Evolutionary conservation across 2,888 invertebrate species (phyloP).

Genomic region (Trisateles emortualis): DNA sequence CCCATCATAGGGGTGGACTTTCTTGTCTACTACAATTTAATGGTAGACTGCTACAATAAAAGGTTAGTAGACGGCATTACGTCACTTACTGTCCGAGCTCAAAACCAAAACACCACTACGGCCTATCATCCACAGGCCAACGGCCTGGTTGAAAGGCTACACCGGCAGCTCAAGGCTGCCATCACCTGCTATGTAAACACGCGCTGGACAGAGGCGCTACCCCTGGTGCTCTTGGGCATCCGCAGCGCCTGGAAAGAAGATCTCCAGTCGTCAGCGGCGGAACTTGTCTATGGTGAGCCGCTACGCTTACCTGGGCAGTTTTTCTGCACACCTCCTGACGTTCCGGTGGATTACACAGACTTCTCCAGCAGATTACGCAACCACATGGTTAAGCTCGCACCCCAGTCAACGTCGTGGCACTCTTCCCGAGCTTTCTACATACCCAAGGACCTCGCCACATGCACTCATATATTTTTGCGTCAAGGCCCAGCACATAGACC

Average conservation of each 20-base stretch:
- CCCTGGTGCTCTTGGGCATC: constrained; percentile 22
- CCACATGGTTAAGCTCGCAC: constrained; percentile 1
- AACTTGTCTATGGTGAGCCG: background rate
- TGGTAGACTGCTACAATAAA: constrained; percentile 16
- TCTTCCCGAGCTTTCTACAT: constrained; percentile 18
- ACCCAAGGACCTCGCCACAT: constrained; percentile 28
- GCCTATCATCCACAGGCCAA: constrained; percentile 44
- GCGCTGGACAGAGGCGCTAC: constrained; percentile 1
- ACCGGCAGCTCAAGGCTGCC: constrained; percentile 34
- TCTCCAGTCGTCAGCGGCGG: constrained; percentile 44
- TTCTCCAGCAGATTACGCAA: background rate
- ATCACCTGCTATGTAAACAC: constrained; percentile 49
- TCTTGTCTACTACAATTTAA: no score
- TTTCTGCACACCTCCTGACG: background rate
- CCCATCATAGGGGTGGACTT: constrained; percentile 45
- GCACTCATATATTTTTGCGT: constrained; percentile 34
- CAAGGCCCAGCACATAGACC: constrained; percentile 31
- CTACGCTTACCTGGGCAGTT: no score
- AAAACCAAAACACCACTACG: constrained; percentile 20
- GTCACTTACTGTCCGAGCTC: constrained; percentile 7
- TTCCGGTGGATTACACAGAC: background rate
- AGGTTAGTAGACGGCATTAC: constrained; percentile 18
- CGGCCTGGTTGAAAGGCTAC: constrained; percentile 36
- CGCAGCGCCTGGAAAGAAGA: constrained; percentile 29
- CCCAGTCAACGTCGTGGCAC: constrained; percentile 19